These are phyloP conservation scores for Nasua narica DNA, from an alignment of 2,797 vertebrate genomes.

Conservation along the genomic window DNA sequence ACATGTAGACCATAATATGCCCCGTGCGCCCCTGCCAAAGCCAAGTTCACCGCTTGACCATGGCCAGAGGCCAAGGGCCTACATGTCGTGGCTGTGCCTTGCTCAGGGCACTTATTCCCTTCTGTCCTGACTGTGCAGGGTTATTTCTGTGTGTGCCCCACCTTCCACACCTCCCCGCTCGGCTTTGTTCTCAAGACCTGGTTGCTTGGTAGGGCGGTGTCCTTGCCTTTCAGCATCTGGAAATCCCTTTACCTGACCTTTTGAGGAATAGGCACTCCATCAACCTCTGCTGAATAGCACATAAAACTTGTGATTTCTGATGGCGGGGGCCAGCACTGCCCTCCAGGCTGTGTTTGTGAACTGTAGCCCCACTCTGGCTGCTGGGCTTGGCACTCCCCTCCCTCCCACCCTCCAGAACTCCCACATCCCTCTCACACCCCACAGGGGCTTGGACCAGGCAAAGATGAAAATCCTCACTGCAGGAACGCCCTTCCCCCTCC, in stretches of 20 bases:
- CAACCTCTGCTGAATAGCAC: background rate
- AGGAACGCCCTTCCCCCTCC: background rate
- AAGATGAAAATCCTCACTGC: background rate
- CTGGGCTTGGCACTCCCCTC: background rate
- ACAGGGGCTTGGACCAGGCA: background rate
- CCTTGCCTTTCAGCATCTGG: background rate
- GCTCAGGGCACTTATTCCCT: background rate
- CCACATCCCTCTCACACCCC: background rate
- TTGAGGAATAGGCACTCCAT: background rate
- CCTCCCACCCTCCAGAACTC: accelerated
- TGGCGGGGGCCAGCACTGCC: background rate
- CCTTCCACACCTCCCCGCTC: background rate
- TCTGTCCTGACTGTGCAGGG: accelerated
- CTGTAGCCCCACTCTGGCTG: accelerated
- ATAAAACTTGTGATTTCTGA: background rate
- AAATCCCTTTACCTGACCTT: background rate
- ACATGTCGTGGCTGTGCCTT: too few species aligned
- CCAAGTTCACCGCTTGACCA: background rate
- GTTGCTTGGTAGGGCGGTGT: background rate
- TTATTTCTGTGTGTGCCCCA: background rate
- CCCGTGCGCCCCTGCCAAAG: background rate
- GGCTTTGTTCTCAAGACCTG: background rate
- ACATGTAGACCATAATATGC: accelerated
- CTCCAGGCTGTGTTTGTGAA: background rate
- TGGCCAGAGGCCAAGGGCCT: background rate